Base-by-base conservation (phyloP, 1,140 invertebrate genomes). In the Lepidurus couesii region DNA sequence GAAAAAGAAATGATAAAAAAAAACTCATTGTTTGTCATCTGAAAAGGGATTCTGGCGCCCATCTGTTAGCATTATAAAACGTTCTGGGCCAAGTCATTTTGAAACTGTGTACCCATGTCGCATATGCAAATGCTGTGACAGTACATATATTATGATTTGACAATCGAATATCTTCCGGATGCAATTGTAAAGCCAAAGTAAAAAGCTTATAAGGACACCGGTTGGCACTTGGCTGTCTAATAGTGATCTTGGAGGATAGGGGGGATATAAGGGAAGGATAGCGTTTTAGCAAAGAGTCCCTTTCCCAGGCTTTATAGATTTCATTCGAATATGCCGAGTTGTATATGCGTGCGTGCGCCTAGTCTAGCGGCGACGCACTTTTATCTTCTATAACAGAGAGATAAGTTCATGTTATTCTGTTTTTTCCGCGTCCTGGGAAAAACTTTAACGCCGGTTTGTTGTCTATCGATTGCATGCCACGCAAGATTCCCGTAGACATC, bases 261-360 rank as follows among this genome's bases (percentile, higher is more conserved):
- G 34, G 34, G 26, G 26, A 34, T 34, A 34, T 4, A 34, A 34
- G 2, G 3, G 21, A 65, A n/a, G n/a, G 13, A n/a, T 13, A 65
- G 5, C 53, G 9, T 65, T 13, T 21, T 47, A 65, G 53, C 16
- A 21, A 7, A 65, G 21, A 7, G 53, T 7, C 21, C 5, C 21
- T 21, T 65, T 65, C 53, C 53, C 53, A 65, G 53, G 53, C 53
- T 65, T 65, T 65, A 65, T 65, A 65, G 53, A 65, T 65, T 65
- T 34, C 34, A 34, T 4, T 34, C 2, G 34, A 65, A 65, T 65
- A 4, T 65, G 3, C 34, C 34, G 53, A 65, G 53, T 65, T 65
- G 9, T 9, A 21, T 65, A 21, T 21, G 53, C 21, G 53, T 65
- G 21, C 26, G 53, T n/a, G 21, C 0, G 16, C 53, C 21, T 65